Evolutionary conservation across 2,888 invertebrate species (phyloP), one percentile per base, ranked within the genome.

Genomic region (Cephus sareptanus): DNA sequence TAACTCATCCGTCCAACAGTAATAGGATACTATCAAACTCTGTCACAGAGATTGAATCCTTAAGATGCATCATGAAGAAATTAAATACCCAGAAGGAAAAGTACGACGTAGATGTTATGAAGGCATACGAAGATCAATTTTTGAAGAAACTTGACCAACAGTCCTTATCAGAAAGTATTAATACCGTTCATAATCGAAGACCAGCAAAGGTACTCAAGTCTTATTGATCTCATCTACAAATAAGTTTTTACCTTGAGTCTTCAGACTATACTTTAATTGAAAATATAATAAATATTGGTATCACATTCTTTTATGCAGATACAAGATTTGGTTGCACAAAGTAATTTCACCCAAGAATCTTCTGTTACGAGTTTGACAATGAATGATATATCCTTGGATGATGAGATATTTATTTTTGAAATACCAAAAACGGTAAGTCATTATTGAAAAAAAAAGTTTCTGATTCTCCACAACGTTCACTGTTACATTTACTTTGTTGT

Each of bases 331-430:
- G 34, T 84, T n/a, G 75, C 81, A 0, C n/a, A 79, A 31, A 78
- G 83, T 73, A 73, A 78, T 12, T 82, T 88, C 35, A 12, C 80
- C 9, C 56, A 80, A 12, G 40, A 77, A 30, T 33, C 76, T 4
- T 30, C 40, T 12, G 76, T 76, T 34, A 33, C 82, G 31, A 74
- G 40, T 15, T 84, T 83, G 75, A 81, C 75, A 4, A 76, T 80
- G 3, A 37, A 79, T 1, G 79, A 83, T 56, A 34, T 85, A 68
- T 68, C 80, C 12, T 77, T 79, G 1, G 84, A 87, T 0, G 85
- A 87, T 0, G 83, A 87, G 68, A 78, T 87, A 76, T 87, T 82
- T 79, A 35, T 88, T 9, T 76, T 87, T 76, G 86, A 87, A 35
- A 76, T 88, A 74, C 88, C 88, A 30, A 80, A 68, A 75, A 77